These are phyloP conservation scores for Sarcophilus harrisii DNA, from an alignment of 2,797 vertebrate genomes.

Conservation along the genomic window DNA sequence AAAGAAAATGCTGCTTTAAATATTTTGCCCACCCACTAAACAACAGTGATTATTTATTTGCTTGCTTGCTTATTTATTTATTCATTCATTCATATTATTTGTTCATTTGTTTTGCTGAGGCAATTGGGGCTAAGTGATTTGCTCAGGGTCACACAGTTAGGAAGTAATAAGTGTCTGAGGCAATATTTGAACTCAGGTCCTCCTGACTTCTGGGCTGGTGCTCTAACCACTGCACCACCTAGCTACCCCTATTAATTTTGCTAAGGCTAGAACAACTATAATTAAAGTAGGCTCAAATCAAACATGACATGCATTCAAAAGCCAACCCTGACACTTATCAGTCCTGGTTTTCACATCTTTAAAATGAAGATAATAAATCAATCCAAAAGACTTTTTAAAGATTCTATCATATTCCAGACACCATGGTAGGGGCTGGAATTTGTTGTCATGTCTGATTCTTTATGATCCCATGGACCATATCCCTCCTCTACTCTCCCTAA, in stretches of 20 bases:
- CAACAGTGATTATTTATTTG: not conserved
- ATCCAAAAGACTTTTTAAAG: not conserved
- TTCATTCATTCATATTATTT: too few relatives aligned
- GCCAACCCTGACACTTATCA: not conserved
- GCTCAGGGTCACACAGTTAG: too few relatives aligned
- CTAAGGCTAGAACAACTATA: not conserved
- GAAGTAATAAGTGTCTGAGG: too few relatives aligned
- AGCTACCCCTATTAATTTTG: not conserved
- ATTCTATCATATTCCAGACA: not conserved
- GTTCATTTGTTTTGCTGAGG: too few relatives aligned
- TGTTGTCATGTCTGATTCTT: not conserved
- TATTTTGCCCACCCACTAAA: not conserved
- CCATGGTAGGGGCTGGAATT: not conserved
- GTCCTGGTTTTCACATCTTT: not conserved
- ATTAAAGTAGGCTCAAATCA: not conserved
- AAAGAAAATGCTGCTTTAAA: not conserved
- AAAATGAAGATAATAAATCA: not conserved
- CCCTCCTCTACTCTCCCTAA: not conserved
- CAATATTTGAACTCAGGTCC: too few relatives aligned
- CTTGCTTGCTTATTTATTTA: too few relatives aligned
- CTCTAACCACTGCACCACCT: too few relatives aligned
- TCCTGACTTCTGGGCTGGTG: too few relatives aligned
- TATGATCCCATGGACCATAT: not conserved
- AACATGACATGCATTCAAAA: not conserved
- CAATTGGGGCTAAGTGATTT: too few relatives aligned